Base-by-base conservation (phyloP, 2,113 vertebrate species). In the Brienomyrus longianalis region DNA sequence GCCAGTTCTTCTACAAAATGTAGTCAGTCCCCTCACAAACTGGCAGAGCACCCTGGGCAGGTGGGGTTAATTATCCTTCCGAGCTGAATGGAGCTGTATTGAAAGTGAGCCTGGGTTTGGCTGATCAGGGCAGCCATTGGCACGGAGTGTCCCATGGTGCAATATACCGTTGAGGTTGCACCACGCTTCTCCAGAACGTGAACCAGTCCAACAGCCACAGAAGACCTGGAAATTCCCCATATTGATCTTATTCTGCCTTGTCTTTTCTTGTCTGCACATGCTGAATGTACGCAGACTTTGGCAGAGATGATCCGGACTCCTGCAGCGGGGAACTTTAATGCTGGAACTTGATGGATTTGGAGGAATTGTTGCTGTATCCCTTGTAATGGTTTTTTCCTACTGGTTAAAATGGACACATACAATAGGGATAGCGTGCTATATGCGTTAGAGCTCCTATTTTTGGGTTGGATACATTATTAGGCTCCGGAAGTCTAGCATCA, bases 121-220 rank as follows among this genome's bases (percentile, higher is more conserved):
- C 70, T 80, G 70, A 54, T n/a, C 88, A 74, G 88, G 66, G 27
- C 88, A 23, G 45, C 59, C 87, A 50, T 50, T 47, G 17, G 88
- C 66, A 89, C 88, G 77, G 4, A 54, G 70, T 52, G 17, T 89
- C 70, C 48, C 88, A 52, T 70, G 70, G 21, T 8, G 43, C 47
- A n/a, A n/a, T 66, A 51, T 10, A 31, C 66, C 39, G 88, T 13
- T 35, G 56, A 1, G 15, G 56, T 3, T 6, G 17, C 19, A 17
- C 45, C 87, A 13, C 10, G 4, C 43, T n/a, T 43, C 31, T 31
- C 35, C 87, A 13, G 48, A 54, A 54, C 88, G 80, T 35, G 47
- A 31, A 17, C 27, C 4, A 19, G 62, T 47, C 47, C 11, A 27
- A 1, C n/a, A 17, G 66, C 66, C 3, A 50, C 62, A 51, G 31